Evolutionary conservation across 2,797 vertebrate genomes (phyloP).

Genomic region (Chanos chanos): DNA sequence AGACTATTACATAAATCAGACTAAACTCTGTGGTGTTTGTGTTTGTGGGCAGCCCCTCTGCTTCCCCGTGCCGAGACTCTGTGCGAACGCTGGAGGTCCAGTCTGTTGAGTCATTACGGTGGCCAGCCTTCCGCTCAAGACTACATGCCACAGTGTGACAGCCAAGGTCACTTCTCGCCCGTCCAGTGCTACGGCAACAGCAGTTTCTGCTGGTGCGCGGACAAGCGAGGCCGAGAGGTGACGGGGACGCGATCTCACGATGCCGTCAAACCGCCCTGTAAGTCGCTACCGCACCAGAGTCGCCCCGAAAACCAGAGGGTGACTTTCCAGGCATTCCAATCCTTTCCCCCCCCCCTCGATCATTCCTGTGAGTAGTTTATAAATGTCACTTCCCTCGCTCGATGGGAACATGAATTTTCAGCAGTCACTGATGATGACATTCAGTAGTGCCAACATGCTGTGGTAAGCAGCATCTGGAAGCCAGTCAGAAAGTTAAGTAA

Average conservation of each 20-base stretch:
- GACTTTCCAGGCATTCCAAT: no score
- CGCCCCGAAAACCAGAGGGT: no score
- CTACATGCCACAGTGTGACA: conserved; percentile 31
- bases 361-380: no score
- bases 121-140: conserved; percentile 8
- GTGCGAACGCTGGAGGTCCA: conserved; percentile 32
- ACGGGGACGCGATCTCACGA: conserved; percentile 69
- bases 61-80: conserved; percentile 12
- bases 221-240: conserved; percentile 66
- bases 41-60: background rate
- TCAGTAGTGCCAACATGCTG: no score
- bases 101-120: conserved; percentile 28
- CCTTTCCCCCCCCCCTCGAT: no score
- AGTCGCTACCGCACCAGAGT: conserved; percentile 42
- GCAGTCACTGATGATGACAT: no score
- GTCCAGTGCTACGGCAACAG: conserved; percentile 34
- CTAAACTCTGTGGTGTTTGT: no score
- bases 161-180: conserved; percentile 27
- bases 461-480: no score
- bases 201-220: conserved; percentile 43
- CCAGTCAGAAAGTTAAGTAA: no score
- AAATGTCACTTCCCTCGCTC: no score
- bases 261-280: conserved; percentile 68
- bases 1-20: no score
- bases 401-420: no score